phyloP scores from a whole-genome alignment of 2,797 vertebrate species.

The Sebastes minor region DNA sequence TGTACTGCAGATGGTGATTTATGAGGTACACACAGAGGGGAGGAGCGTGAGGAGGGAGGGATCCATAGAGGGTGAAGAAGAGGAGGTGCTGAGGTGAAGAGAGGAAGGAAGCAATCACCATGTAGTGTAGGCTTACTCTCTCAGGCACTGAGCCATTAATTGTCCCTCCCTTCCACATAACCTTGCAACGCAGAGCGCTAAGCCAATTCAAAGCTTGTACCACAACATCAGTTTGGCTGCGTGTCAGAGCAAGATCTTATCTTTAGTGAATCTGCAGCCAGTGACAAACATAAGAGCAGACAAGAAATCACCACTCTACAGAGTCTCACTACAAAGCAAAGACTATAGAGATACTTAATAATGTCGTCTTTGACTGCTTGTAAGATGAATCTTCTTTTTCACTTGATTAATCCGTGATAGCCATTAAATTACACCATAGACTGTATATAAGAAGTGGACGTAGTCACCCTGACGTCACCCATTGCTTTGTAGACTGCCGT shows the following conservation, averaged over 20 bases:
- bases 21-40: constrained; percentile 48
- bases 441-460: not conserved
- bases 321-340: not conserved
- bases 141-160: constrained; percentile 61
- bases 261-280: constrained; percentile 11
- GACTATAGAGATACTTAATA: not conserved
- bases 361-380: not conserved
- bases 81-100: constrained; percentile 52
- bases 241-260: constrained; percentile 31
- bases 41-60: constrained; percentile 41
- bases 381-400: constrained; percentile 1
- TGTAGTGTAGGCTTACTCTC: constrained; percentile 62
- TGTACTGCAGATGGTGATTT: constrained; percentile 59
- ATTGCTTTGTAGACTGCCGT: not conserved
- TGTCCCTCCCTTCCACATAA: constrained; percentile 56
- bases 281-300: not conserved
- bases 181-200: constrained; percentile 56
- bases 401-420: constrained; percentile 9
- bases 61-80: constrained; percentile 20
- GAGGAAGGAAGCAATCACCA: constrained; percentile 72
- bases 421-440: not conserved
- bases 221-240: constrained; percentile 33
- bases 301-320: not conserved
- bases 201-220: constrained; percentile 46
- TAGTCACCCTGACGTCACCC: not conserved